Evolutionary conservation across 2,113 vertebrate genomes (phyloP).

Genomic region (Leucoraja erinaceus): DNA sequence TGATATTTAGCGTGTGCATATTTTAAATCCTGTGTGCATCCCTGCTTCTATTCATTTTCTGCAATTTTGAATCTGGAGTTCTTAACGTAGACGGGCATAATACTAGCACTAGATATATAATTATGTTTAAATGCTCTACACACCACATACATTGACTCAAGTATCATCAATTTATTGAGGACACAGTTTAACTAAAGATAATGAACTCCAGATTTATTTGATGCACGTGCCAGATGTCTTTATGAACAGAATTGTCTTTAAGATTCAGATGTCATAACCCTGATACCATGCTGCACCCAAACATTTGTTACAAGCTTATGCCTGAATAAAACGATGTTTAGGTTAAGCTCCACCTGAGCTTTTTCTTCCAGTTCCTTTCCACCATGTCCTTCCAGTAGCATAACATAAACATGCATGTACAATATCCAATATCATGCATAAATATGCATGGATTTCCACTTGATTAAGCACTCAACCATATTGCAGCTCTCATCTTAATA

Average conservation of each 20-base stretch:
- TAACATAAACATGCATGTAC: no score
- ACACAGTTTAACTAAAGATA: background rate
- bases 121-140: background rate
- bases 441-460: background rate
- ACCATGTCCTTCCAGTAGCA: no score
- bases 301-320: no score
- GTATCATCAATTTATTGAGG: background rate
- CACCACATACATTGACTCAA: background rate
- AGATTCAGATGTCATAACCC: no score
- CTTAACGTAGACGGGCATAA: background rate
- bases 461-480: background rate
- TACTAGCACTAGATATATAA: background rate
- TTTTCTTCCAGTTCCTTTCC: no score
- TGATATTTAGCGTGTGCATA: no score
- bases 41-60: background rate
- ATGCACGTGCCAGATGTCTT: no score
- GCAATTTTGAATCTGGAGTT: background rate
- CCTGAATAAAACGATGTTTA: no score
- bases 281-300: no score
- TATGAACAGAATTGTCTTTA: no score
- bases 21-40: no score
- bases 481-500: background rate
- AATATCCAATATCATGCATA: background rate
- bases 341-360: no score
- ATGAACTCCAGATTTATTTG: background rate